These are phyloP conservation scores for Oreochromis grahami DNA, from an alignment of 2,797 vertebrate genomes.

Conservation along the genomic window DNA sequence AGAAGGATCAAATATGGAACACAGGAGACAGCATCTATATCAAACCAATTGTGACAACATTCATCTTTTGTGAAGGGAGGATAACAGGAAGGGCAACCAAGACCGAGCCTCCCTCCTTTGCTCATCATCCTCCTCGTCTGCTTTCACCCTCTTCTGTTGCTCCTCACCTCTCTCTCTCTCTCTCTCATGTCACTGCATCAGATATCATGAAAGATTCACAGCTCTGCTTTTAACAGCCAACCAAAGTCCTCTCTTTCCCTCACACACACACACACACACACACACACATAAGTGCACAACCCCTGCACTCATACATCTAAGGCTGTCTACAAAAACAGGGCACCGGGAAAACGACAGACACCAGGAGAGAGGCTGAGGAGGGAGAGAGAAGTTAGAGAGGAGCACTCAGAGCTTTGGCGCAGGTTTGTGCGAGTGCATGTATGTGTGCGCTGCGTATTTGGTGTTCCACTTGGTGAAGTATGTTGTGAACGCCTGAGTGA, in stretches of 20 bases:
- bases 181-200: slow-evolving; percentile 52
- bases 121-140: slow-evolving; percentile 1
- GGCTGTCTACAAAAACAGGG: slow-evolving; percentile 29
- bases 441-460: neutral
- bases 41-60: neutral
- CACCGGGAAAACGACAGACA: neutral
- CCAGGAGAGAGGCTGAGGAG: neutral
- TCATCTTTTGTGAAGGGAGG: neutral
- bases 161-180: slow-evolving; percentile 13
- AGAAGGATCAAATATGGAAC: neutral
- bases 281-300: neutral
- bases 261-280: neutral
- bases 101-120: neutral
- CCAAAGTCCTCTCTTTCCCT: neutral
- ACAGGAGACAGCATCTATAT: neutral
- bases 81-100: neutral
- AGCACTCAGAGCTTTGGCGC: neutral
- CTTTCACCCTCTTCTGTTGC: neutral
- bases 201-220: slow-evolving; percentile 74
- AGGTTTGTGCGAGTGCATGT: neutral
- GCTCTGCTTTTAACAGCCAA: slow-evolving; percentile 57
- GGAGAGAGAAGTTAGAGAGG: neutral
- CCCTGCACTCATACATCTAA: slow-evolving; percentile 11
- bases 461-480: slow-evolving; percentile 40
- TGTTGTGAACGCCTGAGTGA: slow-evolving; percentile 34